Evolutionary conservation across 2,113 vertebrate species (phyloP).

Genomic region (Actinemys pallida): DNA sequence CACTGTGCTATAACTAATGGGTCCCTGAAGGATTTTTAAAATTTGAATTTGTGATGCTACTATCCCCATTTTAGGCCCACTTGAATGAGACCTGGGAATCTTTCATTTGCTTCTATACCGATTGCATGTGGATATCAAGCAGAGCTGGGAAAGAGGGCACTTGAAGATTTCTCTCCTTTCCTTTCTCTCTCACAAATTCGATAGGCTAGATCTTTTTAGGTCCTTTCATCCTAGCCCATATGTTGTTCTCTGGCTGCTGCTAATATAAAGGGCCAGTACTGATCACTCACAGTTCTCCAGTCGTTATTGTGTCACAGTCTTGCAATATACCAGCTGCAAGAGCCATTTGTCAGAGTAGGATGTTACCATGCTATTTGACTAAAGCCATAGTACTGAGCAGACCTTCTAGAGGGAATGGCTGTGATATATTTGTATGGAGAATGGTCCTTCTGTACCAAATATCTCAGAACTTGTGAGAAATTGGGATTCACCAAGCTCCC

Average conservation of each 20-base stretch:
- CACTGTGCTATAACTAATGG: background rate
- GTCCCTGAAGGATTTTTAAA: background rate
- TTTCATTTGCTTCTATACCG: background rate
- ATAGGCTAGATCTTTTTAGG: background rate
- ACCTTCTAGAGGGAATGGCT: background rate
- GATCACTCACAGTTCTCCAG: background rate
- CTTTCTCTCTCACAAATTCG: background rate
- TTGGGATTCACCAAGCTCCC: background rate
- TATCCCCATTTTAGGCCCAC: background rate
- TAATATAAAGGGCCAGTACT: background rate
- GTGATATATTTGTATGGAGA: slow-evolving; percentile 14
- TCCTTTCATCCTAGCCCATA: background rate
- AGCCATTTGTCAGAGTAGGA: background rate
- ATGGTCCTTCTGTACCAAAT: background rate
- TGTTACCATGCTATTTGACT: background rate
- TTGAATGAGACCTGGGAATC: background rate
- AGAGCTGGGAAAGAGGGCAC: background rate
- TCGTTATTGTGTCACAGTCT: background rate
- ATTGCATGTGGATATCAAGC: background rate
- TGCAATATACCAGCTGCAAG: background rate
- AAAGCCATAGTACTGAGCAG: background rate
- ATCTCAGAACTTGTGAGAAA: slow-evolving; percentile 9
- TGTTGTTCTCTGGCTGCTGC: background rate
- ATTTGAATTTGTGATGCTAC: background rate
- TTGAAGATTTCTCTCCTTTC: background rate